Evolutionary conservation across 2,113 vertebrate species (phyloP).

Genomic region (Austrofundulus limnaeus): DNA sequence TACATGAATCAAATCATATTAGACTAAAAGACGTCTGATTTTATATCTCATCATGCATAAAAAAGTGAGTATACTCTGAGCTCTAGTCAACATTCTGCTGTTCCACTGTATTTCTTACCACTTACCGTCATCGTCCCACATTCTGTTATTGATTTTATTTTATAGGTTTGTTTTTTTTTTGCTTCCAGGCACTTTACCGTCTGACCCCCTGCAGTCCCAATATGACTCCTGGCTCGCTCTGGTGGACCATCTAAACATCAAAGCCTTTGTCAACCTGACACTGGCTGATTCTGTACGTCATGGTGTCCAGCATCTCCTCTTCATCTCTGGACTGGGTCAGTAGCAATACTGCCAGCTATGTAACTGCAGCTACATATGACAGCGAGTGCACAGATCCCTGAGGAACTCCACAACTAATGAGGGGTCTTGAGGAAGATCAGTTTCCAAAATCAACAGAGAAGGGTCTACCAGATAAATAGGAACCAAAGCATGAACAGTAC

Average conservation of each 20-base stretch:
- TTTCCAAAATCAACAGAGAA: too few species aligned
- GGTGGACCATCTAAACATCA: constrained; percentile 90
- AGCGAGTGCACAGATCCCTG: too few species aligned
- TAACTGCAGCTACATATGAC: neutral
- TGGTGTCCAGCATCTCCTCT: constrained; percentile 88
- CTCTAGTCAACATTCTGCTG: neutral
- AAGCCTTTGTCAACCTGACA: constrained; percentile 90
- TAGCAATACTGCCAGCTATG: constrained; percentile 3
- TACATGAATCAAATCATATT: too few species aligned
- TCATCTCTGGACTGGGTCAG: constrained; percentile 91
- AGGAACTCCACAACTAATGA: too few species aligned
- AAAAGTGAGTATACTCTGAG: neutral
- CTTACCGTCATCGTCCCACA: neutral
- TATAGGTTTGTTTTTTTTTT: neutral
- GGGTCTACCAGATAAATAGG: too few species aligned
- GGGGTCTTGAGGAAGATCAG: too few species aligned
- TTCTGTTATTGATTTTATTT: too few species aligned
- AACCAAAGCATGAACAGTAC: too few species aligned
- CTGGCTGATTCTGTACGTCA: constrained; percentile 84
- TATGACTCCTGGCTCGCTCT: constrained; percentile 89
- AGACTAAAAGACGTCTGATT: too few species aligned
- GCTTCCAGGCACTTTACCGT: constrained; percentile 80
- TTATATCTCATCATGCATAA: too few species aligned
- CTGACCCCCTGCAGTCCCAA: constrained; percentile 86
- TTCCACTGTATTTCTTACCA: neutral